Conservation (phyloP, 35 echinoderm and acorn worm genomes). For the Ophioderma brevispina region DNA sequence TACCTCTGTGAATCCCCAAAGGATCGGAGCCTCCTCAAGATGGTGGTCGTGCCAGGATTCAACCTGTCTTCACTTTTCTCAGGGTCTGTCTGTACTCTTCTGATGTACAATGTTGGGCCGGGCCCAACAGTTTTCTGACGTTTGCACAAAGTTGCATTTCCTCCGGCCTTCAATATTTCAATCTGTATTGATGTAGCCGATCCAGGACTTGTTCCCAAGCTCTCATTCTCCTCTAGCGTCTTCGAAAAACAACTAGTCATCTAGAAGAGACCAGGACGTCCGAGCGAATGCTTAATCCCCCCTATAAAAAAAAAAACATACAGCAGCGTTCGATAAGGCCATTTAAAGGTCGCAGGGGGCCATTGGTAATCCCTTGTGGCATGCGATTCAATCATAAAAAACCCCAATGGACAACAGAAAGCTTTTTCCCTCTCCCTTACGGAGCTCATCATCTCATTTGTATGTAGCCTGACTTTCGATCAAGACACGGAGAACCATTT, state of each 20-base stretch:
- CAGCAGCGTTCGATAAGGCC: constrained; percentile 55
- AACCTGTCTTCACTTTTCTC: no score
- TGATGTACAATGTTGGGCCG: no score
- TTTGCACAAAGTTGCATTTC: constrained; percentile 13
- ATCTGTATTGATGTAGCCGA: neutral
- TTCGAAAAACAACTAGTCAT: neutral
- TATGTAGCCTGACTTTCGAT: constrained; percentile 19
- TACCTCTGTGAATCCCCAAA: no score
- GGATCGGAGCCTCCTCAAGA: no score
- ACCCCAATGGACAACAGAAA: constrained; percentile 47
- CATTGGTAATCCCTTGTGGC: constrained; percentile 81
- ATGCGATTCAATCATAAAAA: constrained; percentile 72
- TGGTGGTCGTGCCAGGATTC: no score
- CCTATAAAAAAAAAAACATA: no score
- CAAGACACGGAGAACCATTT: constrained; percentile 29
- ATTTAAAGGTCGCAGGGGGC: constrained; percentile 70
- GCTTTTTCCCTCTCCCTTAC: constrained; percentile 34
- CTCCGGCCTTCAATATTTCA: constrained; percentile 28
- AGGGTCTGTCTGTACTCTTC: no score
- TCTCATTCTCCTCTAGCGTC: neutral
- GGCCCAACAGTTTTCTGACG: constrained; percentile 23
- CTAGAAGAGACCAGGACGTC: constrained; percentile 41
- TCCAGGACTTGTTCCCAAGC: neutral
- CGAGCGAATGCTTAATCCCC: constrained; percentile 65
- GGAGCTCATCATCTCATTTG: constrained; percentile 15